Percentiles rank a stretch among this genome's conserved stretches.
These are phyloP conservation scores for Fissipunctia ypsillon DNA, from an alignment of 2,888 invertebrate species.

Conservation along the genomic window DNA sequence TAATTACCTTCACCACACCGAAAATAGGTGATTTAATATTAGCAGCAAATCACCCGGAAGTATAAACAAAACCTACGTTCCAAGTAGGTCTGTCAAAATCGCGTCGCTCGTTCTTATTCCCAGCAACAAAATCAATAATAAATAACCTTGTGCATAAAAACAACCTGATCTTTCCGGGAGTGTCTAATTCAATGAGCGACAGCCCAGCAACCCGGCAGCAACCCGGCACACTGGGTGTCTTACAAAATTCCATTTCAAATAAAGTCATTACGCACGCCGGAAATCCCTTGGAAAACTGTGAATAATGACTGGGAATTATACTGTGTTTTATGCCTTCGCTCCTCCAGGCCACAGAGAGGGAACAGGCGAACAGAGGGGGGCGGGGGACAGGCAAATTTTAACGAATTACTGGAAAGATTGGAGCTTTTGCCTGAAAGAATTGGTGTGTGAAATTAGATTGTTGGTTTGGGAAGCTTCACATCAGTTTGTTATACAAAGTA, in stretches of 20 bases:
- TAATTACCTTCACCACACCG: too few relatives aligned
- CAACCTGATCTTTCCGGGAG: constrained; percentile 37
- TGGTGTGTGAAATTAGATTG: constrained; percentile 84
- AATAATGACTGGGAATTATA: constrained; percentile 84
- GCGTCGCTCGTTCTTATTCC: not conserved
- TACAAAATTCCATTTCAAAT: constrained; percentile 79
- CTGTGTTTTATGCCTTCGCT: constrained; percentile 80
- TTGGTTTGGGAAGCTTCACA: constrained; percentile 69
- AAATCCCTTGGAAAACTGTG: constrained; percentile 80
- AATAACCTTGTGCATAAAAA: constrained; percentile 12
- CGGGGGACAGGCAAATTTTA: constrained; percentile 74
- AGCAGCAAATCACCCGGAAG: too few relatives aligned
- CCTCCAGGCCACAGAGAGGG: constrained; percentile 41
- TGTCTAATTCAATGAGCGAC: constrained; percentile 63
- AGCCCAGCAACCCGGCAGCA: constrained; percentile 43
- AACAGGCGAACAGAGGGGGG: constrained; percentile 27
- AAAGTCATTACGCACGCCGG: constrained; percentile 80
- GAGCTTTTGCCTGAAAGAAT: constrained; percentile 77
- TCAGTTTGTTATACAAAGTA: constrained; percentile 67
- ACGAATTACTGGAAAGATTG: constrained; percentile 81
- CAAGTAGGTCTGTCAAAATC: not conserved
- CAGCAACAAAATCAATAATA: constrained; percentile 33
- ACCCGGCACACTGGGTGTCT: constrained; percentile 67
- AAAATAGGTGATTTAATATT: too few relatives aligned
- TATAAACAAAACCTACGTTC: not conserved